phyloP scores from a whole-genome alignment of 2,797 vertebrate genomes.

The Chromis chromis region DNA sequence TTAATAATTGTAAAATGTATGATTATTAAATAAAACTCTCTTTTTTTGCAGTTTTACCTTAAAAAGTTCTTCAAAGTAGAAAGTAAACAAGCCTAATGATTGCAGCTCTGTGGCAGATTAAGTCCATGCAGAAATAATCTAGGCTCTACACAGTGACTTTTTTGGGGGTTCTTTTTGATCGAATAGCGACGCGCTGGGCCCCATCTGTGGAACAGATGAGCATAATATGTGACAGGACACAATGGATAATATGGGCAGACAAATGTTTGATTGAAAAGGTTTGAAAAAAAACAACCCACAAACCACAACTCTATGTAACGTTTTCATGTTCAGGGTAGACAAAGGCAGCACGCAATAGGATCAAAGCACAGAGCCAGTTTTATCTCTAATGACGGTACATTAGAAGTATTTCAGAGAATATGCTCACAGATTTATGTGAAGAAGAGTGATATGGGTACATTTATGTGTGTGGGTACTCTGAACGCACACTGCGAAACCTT shows the following conservation, averaged over 20 bases:
- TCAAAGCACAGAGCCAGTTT: slow-evolving; percentile 10
- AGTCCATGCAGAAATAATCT: slow-evolving; percentile 10
- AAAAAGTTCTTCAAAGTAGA: neutral
- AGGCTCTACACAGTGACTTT: slow-evolving; percentile 12
- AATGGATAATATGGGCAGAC: slow-evolving; percentile 48
- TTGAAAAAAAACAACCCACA: slow-evolving; percentile 53
- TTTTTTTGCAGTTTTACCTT: too few species aligned
- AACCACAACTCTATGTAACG: slow-evolving; percentile 29
- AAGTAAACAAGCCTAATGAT: neutral
- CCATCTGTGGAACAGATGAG: slow-evolving; percentile 72
- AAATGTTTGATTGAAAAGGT: slow-evolving; percentile 62
- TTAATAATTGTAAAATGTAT: neutral
- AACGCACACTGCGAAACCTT: slow-evolving; percentile 22
- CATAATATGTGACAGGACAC: slow-evolving; percentile 52
- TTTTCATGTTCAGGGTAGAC: slow-evolving; percentile 50
- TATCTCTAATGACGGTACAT: neutral
- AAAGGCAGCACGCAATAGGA: slow-evolving; percentile 11
- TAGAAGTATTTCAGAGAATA: neutral
- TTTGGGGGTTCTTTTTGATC: slow-evolving; percentile 43
- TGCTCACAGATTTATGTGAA: slow-evolving; percentile 6
- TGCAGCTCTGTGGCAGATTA: slow-evolving; percentile 14
- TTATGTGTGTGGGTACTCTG: slow-evolving; percentile 1
- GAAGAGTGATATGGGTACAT: slow-evolving; percentile 5
- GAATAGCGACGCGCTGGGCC: slow-evolving; percentile 4
- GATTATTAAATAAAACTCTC: too few species aligned